Percentiles rank a stretch among this genome's conserved stretches.
These are phyloP conservation scores for Diuraphis noxia DNA, from an alignment of 1,140 invertebrate genomes.

Conservation along the genomic window DNA sequence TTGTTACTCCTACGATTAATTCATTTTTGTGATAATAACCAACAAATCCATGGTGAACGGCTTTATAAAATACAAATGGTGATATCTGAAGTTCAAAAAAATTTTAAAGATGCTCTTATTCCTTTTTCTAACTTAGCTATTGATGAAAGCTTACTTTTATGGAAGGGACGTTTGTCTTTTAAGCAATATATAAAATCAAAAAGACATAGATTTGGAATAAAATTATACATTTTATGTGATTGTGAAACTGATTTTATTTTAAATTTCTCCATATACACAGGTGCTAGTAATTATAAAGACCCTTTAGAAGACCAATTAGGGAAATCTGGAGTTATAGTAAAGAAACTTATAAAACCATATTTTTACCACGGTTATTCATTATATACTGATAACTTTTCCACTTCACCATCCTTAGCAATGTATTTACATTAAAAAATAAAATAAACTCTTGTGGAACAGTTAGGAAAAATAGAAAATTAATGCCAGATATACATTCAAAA, in stretches of 20 bases:
- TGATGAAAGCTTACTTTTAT: conserved; percentile 20
- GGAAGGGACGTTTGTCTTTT: conserved; percentile 1
- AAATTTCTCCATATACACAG: conserved; percentile 3
- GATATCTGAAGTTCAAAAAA: not conserved
- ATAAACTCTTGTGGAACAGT: conserved; percentile 58
- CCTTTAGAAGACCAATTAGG: conserved; percentile 51
- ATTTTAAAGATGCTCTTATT: conserved; percentile 12
- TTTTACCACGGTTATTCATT: conserved; percentile 57
- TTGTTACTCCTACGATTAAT: conserved; percentile 51
- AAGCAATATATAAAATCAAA: not conserved
- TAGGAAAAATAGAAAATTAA: conserved; percentile 56
- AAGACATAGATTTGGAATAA: too few relatives aligned
- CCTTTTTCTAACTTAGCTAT: conserved; percentile 20
- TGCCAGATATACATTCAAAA: conserved; percentile 57
- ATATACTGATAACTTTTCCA: conserved; percentile 59
- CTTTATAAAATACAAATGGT: conserved; percentile 28
- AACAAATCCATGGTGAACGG: not conserved
- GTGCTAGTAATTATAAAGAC: not conserved
- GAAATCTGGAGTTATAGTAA: conserved; percentile 58
- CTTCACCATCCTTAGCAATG: conserved; percentile 56
- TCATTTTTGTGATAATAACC: conserved; percentile 54
- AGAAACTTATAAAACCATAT: conserved; percentile 57
- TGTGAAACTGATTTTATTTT: not conserved
- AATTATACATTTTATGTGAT: too few relatives aligned
- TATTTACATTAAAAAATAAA: conserved; percentile 56